Evolutionary conservation across 1,140 invertebrate genomes (phyloP).

Genomic region (Sycophaga agraensis): DNA sequence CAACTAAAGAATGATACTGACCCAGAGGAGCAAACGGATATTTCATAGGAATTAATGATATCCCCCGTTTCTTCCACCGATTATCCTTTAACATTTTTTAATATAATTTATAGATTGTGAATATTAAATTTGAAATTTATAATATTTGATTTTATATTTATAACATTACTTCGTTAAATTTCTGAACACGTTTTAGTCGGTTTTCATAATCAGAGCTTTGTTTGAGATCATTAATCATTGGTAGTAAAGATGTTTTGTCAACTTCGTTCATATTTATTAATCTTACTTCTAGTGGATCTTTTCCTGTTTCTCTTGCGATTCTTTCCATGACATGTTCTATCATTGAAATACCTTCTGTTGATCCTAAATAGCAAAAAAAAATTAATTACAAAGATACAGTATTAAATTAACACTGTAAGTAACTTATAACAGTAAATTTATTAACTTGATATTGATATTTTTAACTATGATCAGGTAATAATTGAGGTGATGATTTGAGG

Average conservation of each 20-base stretch:
- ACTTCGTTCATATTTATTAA: slow-evolving; percentile 62
- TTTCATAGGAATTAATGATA: slow-evolving; percentile 70
- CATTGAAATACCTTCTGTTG: slow-evolving; percentile 47
- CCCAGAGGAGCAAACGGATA: slow-evolving; percentile 64
- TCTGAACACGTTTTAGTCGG: slow-evolving; percentile 58
- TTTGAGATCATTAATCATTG: slow-evolving; percentile 63
- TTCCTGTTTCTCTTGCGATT: slow-evolving; percentile 66
- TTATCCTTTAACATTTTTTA: no score
- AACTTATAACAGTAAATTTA: no score
- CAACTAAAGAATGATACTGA: slow-evolving; percentile 66
- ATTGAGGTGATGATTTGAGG: no score
- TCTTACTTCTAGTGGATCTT: slow-evolving; percentile 71
- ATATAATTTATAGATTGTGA: no score
- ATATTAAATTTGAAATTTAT: no score
- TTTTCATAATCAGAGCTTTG: slow-evolving; percentile 64
- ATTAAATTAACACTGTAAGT: no score
- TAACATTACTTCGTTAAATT: slow-evolving; percentile 63
- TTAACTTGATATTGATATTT: no score
- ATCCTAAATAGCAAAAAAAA: slow-evolving; percentile 4
- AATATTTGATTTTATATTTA: neutral
- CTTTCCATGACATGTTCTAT: slow-evolving; percentile 83
- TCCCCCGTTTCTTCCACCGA: slow-evolving; percentile 76
- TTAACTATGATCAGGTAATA: no score
- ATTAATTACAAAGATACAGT: no score
- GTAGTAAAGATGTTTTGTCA: slow-evolving; percentile 40